Percentiles rank a stretch among this genome's conserved stretches.
These are phyloP conservation scores for Typhlichthys subterraneus DNA, from an alignment of 2,797 vertebrate genomes.

Conservation along the genomic window DNA sequence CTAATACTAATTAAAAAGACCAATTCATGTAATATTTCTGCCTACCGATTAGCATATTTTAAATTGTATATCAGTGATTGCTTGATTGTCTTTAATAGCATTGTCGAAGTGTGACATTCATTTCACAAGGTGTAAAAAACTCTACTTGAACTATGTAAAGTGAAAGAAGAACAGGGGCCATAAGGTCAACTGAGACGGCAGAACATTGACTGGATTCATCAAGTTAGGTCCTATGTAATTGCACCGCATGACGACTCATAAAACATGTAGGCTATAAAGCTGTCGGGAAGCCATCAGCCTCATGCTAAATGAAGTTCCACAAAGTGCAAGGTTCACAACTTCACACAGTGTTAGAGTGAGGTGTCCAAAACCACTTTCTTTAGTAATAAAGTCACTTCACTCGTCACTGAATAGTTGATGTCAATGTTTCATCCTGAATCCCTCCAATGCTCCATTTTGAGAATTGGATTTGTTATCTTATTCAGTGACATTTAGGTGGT, in stretches of 20 bases:
- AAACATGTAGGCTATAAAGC: conserved; percentile 88
- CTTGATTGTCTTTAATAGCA: conserved; percentile 38
- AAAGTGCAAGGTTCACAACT: conserved; percentile 82
- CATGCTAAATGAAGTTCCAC: conserved; percentile 89
- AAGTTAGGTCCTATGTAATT: conserved; percentile 92
- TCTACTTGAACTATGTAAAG: conserved; percentile 81
- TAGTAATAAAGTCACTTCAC: conserved; percentile 33
- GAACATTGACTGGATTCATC: conserved; percentile 95
- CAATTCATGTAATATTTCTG: no score
- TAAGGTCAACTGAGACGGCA: conserved; percentile 81
- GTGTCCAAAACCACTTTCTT: conserved; percentile 69
- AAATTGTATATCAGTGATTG: conserved; percentile 28
- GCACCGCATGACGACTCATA: conserved; percentile 88
- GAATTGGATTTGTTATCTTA: neutral
- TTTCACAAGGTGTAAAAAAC: conserved; percentile 81
- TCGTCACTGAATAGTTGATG: conserved; percentile 13
- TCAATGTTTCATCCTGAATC: no score
- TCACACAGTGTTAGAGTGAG: conserved; percentile 81
- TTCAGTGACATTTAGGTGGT: neutral
- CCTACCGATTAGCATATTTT: conserved; percentile 12
- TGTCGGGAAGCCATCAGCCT: conserved; percentile 90
- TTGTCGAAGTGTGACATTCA: conserved; percentile 75
- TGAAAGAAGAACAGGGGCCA: conserved; percentile 82
- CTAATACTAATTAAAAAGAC: no score
- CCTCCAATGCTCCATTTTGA: neutral